Conservation (phyloP, 2,113 vertebrate genomes). For the Cephalopholis sonnerati region DNA sequence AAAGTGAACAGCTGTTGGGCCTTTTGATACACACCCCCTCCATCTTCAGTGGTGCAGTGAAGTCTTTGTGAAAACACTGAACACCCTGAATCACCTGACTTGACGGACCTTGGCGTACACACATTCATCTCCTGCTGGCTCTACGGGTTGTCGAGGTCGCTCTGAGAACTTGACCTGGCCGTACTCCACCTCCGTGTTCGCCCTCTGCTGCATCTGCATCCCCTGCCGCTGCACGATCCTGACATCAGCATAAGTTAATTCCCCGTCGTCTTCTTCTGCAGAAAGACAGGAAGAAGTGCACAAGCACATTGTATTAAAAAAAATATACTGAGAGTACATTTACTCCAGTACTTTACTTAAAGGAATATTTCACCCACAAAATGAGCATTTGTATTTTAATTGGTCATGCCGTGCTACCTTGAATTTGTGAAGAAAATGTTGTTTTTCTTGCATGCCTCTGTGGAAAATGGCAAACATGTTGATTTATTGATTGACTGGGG, state of each 20-base stretch:
- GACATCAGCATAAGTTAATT: slow-evolving; percentile 62
- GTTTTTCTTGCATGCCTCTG: no score
- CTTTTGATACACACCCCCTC: not conserved
- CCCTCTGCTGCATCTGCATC: not conserved
- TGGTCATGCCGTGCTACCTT: no score
- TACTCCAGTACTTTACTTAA: not conserved
- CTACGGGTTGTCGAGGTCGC: not conserved
- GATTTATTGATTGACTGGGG: no score
- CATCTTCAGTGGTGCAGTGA: not conserved
- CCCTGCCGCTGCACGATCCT: not conserved
- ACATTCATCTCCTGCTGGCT: slow-evolving; percentile 14
- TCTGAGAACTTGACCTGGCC: slow-evolving; percentile 61
- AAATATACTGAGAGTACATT: not conserved
- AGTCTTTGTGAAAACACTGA: not conserved
- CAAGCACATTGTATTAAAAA: not conserved
- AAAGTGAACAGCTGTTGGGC: rapidly evolving
- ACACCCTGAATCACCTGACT: slow-evolving; percentile 28
- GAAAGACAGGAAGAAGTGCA: not conserved
- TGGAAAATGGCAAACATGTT: no score
- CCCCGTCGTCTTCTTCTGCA: slow-evolving; percentile 32
- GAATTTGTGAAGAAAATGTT: no score
- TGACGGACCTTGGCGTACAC: slow-evolving; percentile 63
- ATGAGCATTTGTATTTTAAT: no score
- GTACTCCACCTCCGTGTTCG: slow-evolving; percentile 64
- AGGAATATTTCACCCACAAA: no score